Conservation (phyloP, 2,797 vertebrate species). For the Bradypus variegatus region DNA sequence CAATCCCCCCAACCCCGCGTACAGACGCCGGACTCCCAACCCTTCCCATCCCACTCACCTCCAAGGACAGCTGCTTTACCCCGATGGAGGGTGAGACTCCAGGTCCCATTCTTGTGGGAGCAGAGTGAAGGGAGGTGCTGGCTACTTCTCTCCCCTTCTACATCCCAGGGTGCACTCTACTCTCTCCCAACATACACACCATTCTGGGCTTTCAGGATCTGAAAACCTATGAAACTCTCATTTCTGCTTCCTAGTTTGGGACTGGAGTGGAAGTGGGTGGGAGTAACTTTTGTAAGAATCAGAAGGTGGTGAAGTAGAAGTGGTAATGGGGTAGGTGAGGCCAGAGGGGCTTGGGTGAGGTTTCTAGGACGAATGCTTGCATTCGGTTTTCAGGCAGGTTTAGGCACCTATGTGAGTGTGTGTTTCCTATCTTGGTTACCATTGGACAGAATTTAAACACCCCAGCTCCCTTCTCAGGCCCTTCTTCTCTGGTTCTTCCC, state of each 20-base stretch:
- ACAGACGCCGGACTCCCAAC: background rate
- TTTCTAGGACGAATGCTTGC: background rate
- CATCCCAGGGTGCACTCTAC: background rate
- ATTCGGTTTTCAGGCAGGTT: conserved; percentile 8
- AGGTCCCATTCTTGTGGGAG: background rate
- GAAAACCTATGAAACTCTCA: conserved; percentile 17
- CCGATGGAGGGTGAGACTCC: background rate
- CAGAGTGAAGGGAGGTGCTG: background rate
- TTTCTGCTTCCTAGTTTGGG: background rate
- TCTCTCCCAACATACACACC: background rate
- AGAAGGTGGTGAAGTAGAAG: background rate
- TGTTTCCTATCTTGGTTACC: background rate
- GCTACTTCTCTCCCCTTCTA: background rate
- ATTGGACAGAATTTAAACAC: background rate
- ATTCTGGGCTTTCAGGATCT: conserved; percentile 12
- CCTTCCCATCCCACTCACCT: background rate
- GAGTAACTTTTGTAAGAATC: background rate
- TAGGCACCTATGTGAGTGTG: background rate
- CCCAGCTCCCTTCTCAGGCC: background rate
- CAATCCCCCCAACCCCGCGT: background rate
- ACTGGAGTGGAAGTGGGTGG: background rate
- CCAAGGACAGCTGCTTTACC: background rate
- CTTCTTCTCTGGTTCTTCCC: background rate
- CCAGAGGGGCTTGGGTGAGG: background rate
- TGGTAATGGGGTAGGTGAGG: background rate